Percentiles rank a stretch among this genome's conserved stretches.
Evolutionary conservation across 2,888 invertebrate genomes (phyloP).

Genomic region (Clivina fossor): DNA sequence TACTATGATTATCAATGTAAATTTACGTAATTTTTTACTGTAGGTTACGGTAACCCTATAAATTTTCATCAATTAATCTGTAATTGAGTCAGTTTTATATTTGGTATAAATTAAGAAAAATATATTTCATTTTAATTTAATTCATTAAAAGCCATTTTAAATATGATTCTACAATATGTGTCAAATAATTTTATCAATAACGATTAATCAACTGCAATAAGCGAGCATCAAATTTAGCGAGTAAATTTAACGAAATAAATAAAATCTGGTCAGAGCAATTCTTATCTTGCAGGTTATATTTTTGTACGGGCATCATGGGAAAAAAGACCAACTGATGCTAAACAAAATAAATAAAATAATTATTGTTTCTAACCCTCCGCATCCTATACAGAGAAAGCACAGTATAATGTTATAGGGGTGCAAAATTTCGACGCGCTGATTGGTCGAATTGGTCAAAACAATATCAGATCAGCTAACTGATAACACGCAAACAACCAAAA

Average conservation of each 20-base stretch:
- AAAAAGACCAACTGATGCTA: slow-evolving; percentile 20
- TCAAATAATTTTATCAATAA: no score
- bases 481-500: slow-evolving; percentile 31
- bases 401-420: slow-evolving; percentile 16
- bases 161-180: background rate
- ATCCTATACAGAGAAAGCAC: background rate
- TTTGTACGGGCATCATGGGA: slow-evolving; percentile 15
- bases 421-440: slow-evolving; percentile 12
- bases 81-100: no score
- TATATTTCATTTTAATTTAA: background rate
- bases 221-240: no score
- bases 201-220: no score
- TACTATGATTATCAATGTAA: no score
- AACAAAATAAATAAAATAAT: slow-evolving; percentile 33
- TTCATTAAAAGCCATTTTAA: background rate
- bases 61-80: no score
- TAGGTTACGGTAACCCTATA: no score
- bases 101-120: background rate
- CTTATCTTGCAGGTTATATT: no score
- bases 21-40: no score
- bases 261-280: no score
- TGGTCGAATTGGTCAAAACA: slow-evolving; percentile 25
- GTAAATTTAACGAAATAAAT: no score
- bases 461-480: slow-evolving; percentile 32
- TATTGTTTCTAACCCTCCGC: slow-evolving; percentile 14